Base-by-base conservation (phyloP, 2,113 vertebrate species). In the Urocynchramus pylzowi region DNA sequence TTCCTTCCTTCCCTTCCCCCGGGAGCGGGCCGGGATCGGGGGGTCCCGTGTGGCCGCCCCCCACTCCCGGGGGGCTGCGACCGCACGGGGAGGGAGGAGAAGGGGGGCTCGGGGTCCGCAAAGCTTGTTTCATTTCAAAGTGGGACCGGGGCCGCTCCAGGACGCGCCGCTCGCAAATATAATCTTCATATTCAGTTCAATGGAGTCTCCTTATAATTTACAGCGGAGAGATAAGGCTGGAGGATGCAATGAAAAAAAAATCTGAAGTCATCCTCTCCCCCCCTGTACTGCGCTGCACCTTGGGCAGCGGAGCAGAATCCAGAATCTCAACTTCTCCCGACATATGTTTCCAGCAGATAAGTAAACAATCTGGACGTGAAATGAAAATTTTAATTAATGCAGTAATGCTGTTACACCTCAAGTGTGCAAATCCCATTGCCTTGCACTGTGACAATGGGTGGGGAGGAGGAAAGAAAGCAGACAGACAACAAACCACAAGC, bases 281-380 rank as follows among this genome's bases (percentile, higher is more conserved):
- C 94, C 79, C 97, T 96, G 97, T 98, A 98, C 98, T 98, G 98
- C 98, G 98, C 98, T 98, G 99, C 99, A 99, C 99, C 99, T 99
- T 99, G 99, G 99, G 99, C 99, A 99, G 98, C 98, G 97, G 99
- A 98, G 98, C 99, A 99, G 99, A 99, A 99, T 99, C 98, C 98
- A 93, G 99, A 98, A 99, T 99, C 99, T 99, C 98, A 99, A 99
- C 99, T 99, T 99, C 98, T 99, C 98, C 96, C 98, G 98, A 99
- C 99, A 99, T 99, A 99, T 99, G 99, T 99, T 99, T 99, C 98
- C 98, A 98, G 98, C 98, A 99, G 99, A 99, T 99, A 99, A 99
- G 99, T 99, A 99, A 99, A 99, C 99, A 99, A 99, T 99, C 99
- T 99, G 99, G 98, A 99, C 98, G 98, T 99, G 98, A 98, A 99